Evolutionary conservation across 2,113 vertebrate genomes (phyloP).

Genomic region (Ivindomyrus marchei): DNA sequence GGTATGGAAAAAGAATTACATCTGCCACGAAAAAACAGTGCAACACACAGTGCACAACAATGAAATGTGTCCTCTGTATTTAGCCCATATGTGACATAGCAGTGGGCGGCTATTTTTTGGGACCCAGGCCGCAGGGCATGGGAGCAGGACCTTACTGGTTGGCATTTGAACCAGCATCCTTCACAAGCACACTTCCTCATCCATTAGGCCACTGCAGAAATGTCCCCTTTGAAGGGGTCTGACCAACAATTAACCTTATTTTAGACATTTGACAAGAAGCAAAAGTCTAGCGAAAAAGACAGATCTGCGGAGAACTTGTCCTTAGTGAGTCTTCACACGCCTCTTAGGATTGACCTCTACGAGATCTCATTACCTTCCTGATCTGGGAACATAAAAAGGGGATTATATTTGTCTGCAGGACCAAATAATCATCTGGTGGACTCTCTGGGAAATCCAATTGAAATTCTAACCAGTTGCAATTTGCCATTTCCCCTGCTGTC

Average conservation of each 20-base stretch:
- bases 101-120: too few relatives aligned
- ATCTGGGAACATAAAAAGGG: background rate
- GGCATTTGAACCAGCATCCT: too few relatives aligned
- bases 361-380: constrained; percentile 17
- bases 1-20: background rate
- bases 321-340: background rate
- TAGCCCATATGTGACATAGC: too few relatives aligned
- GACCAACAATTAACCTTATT: background rate
- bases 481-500: background rate
- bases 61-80: too few relatives aligned
- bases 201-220: background rate
- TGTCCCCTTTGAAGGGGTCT: background rate
- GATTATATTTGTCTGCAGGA: constrained; percentile 6
- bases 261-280: background rate
- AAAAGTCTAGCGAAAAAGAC: background rate
- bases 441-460: background rate
- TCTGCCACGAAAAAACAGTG: background rate
- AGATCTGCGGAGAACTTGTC: background rate
- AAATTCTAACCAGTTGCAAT: background rate
- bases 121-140: too few relatives aligned
- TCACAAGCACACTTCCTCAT: too few relatives aligned
- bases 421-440: constrained; percentile 4
- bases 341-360: background rate
- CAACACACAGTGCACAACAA: too few relatives aligned
- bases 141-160: too few relatives aligned